These are phyloP conservation scores for Periophthalmus magnuspinnatus DNA, from an alignment of 2,797 vertebrate species.

Conservation along the genomic window DNA sequence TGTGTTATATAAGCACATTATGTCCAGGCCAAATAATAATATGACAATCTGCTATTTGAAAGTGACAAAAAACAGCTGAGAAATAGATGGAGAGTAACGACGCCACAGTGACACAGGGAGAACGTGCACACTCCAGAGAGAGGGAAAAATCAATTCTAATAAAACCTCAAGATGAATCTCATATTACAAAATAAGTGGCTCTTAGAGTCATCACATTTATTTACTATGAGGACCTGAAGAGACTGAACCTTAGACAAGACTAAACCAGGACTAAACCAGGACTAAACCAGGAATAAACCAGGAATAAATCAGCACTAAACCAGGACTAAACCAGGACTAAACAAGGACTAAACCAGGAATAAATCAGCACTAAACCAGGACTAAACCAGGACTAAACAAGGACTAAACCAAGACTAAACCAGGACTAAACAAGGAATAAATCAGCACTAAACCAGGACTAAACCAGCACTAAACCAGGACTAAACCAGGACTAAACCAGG, in stretches of 20 bases:
- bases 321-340: not conserved
- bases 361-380: not conserved
- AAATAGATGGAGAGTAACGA: too few relatives aligned
- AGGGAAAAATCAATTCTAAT: too few relatives aligned
- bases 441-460: not conserved
- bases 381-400: not conserved
- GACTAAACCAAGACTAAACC: not conserved
- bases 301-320: too few relatives aligned
- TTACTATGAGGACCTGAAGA: too few relatives aligned
- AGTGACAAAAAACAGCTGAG: not conserved
- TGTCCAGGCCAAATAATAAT: not conserved
- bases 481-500: not conserved
- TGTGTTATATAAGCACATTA: slow-evolving; percentile 1
- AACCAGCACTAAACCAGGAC: not conserved
- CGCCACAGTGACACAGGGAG: not conserved
- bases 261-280: too few relatives aligned
- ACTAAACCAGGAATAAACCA: too few relatives aligned
- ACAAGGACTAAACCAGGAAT: not conserved
- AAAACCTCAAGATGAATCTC: too few relatives aligned
- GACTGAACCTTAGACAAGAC: too few relatives aligned
- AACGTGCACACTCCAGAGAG: too few relatives aligned
- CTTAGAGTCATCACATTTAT: too few relatives aligned
- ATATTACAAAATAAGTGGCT: too few relatives aligned
- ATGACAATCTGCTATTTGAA: not conserved
- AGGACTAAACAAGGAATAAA: not conserved